These are phyloP conservation scores for Plodia interpunctella DNA, from an alignment of 1,140 invertebrate genomes.

Conservation along the genomic window DNA sequence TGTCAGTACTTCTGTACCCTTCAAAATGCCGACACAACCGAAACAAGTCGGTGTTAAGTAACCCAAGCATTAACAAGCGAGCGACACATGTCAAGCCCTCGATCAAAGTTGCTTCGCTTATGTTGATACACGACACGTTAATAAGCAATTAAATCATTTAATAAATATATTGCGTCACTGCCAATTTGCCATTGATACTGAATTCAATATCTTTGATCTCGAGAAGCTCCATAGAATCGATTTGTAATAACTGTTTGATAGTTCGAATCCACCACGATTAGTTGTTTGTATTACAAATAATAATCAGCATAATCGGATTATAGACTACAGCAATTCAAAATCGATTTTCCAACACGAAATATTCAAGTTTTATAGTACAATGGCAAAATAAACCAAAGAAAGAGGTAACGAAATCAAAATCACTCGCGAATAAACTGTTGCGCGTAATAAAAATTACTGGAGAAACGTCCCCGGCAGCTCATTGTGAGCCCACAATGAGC, in stretches of 20 bases:
- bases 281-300: neutral
- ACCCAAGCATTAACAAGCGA: neutral
- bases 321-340: too few relatives aligned
- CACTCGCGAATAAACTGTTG: constrained; percentile 67
- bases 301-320: neutral
- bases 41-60: neutral
- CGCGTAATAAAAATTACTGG: constrained; percentile 67
- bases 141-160: constrained; percentile 73
- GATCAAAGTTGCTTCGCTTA: constrained; percentile 61
- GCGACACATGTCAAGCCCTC: constrained; percentile 32
- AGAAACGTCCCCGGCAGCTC: constrained; percentile 60
- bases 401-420: constrained; percentile 32
- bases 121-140: constrained; percentile 52
- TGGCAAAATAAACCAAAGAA: neutral
- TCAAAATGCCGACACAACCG: neutral
- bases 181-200: constrained; percentile 54
- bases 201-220: constrained; percentile 57
- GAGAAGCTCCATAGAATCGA: constrained; percentile 43
- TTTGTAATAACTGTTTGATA: constrained; percentile 65
- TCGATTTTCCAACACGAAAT: too few relatives aligned
- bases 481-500: constrained; percentile 69
- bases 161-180: constrained; percentile 62
- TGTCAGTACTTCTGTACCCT: too few relatives aligned
- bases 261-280: constrained; percentile 34
- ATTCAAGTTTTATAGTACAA: neutral